phyloP scores from a whole-genome alignment of 2,113 vertebrate genomes.

The Baryphthengus martii region DNA sequence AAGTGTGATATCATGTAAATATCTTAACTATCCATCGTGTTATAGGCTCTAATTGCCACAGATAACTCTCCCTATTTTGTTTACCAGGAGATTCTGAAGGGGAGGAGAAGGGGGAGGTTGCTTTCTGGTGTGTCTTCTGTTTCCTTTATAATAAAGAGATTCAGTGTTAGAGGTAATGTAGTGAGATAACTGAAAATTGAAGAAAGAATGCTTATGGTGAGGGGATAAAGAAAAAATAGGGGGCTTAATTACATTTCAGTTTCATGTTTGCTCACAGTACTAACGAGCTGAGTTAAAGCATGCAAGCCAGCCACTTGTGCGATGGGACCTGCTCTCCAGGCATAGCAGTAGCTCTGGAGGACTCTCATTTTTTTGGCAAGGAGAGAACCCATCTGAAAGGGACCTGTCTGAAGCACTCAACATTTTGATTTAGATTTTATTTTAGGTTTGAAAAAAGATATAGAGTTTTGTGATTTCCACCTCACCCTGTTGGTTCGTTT shows the following conservation, averaged over 20 bases:
- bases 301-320: not conserved
- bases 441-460: not conserved
- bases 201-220: not conserved
- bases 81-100: not conserved
- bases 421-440: not conserved
- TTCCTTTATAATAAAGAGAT: not conserved
- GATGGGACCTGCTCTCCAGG: not conserved
- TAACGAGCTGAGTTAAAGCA: not conserved
- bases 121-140: not conserved
- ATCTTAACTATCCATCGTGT: not conserved
- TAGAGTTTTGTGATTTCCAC: not conserved
- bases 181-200: not conserved
- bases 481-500: not conserved
- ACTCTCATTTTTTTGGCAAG: not conserved
- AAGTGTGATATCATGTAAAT: not conserved
- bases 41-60: not conserved
- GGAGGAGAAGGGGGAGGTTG: not conserved
- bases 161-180: not conserved
- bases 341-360: not conserved
- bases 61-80: not conserved
- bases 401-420: not conserved
- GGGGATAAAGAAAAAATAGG: not conserved
- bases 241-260: not conserved
- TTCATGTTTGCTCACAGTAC: not conserved
- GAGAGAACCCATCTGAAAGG: not conserved